A percentile compares a stretch with the other conserved stretches of the same genome.
These are phyloP conservation scores for Ernsta delagoae DNA, from an alignment of 2,888 invertebrate species.

Conservation along the genomic window DNA sequence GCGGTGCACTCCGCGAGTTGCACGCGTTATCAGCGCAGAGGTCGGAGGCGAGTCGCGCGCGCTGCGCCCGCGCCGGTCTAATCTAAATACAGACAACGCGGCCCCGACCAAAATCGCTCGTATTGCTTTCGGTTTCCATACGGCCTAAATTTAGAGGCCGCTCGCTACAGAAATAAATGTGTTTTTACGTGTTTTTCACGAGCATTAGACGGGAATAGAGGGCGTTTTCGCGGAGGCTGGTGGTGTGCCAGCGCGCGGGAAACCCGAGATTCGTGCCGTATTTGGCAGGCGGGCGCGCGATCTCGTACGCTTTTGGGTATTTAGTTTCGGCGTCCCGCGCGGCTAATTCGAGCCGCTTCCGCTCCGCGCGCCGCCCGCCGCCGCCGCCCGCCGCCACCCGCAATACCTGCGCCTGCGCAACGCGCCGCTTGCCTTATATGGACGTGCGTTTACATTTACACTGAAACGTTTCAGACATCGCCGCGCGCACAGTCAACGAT, in stretches of 20 bases:
- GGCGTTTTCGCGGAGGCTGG: conserved; percentile 69
- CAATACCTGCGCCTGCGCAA: conserved; percentile 38
- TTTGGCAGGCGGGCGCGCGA: conserved; percentile 71
- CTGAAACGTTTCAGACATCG: conserved; percentile 25
- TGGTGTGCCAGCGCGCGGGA: conserved; percentile 62
- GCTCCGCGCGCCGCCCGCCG: conserved; percentile 16
- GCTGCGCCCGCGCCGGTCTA: conserved; percentile 63
- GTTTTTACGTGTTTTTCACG: conserved; percentile 80
- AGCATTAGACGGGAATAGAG: conserved; percentile 74
- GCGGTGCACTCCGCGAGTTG: conserved; percentile 36
- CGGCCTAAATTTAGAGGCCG: conserved; percentile 83
- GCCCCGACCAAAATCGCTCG: conserved; percentile 80
- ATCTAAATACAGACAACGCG: conserved; percentile 83
- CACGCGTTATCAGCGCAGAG: conserved; percentile 46
- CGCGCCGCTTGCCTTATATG: conserved; percentile 54
- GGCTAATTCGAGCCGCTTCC: conserved; percentile 47
- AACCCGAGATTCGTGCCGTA: conserved; percentile 83
- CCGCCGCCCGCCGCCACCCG: background rate
- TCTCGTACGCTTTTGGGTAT: conserved; percentile 77
- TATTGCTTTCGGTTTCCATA: conserved; percentile 82
- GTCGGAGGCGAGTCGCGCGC: conserved; percentile 51
- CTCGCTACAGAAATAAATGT: conserved; percentile 81
- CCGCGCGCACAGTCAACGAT: conserved; percentile 5
- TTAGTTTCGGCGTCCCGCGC: conserved; percentile 64
- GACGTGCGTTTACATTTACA: conserved; percentile 47